Evolutionary conservation across 2,113 vertebrate species (phyloP).

Genomic region (Apus apus): DNA sequence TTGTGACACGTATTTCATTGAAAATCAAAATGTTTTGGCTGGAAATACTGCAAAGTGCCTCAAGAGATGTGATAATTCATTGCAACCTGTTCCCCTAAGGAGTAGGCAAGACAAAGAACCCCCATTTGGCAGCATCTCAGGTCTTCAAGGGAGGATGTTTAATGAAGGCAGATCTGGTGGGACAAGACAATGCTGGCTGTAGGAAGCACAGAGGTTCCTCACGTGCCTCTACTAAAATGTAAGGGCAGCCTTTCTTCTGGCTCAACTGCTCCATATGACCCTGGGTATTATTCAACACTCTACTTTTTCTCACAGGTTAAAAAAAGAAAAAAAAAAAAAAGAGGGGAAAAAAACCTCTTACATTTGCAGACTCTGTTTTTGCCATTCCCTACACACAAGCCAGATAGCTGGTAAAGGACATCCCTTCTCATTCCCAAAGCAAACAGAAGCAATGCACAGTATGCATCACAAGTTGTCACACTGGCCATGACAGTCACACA

Average conservation of each 20-base stretch:
- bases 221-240: not conserved
- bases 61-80: not conserved
- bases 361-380: not conserved
- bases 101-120: not conserved
- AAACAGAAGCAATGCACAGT: rapidly evolving
- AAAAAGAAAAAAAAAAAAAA: not conserved
- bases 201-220: not conserved
- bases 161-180: not conserved
- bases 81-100: not conserved
- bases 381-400: not conserved
- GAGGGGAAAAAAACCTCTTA: not conserved
- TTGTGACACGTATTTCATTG: not conserved
- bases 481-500: not conserved
- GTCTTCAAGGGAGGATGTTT: not conserved
- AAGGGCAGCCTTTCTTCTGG: not conserved
- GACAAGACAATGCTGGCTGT: not conserved
- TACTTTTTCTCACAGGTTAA: not conserved
- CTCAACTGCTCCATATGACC: not conserved
- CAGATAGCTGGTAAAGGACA: not conserved
- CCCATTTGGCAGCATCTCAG: not conserved
- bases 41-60: not conserved
- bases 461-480: not conserved
- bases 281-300: not conserved
- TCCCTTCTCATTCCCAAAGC: not conserved
- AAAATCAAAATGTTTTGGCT: not conserved